Evolutionary conservation across 2,113 vertebrate species (phyloP).

Genomic region (Lipotes vexillifer): DNA sequence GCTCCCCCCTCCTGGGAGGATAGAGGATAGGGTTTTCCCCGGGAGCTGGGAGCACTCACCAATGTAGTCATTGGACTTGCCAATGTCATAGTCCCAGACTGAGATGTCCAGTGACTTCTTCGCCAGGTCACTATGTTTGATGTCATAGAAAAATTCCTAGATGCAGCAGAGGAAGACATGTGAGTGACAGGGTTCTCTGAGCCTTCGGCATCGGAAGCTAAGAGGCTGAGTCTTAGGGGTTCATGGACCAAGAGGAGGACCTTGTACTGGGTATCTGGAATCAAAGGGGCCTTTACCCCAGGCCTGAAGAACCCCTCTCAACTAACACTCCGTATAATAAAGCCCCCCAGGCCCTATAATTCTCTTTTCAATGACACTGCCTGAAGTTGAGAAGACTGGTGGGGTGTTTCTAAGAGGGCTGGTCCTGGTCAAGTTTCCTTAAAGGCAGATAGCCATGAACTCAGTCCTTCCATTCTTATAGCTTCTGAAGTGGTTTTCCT

Average conservation of each 20-base stretch:
- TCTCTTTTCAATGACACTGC: background rate
- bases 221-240: background rate
- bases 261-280: background rate
- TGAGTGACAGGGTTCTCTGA: background rate
- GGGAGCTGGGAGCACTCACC: slow-evolving; percentile 79
- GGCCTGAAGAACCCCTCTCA: background rate
- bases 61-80: slow-evolving; percentile 95
- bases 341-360: background rate
- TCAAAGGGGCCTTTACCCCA: background rate
- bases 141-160: slow-evolving; percentile 97
- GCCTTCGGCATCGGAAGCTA: background rate
- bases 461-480: background rate
- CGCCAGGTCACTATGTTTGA: slow-evolving; percentile 95
- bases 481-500: background rate
- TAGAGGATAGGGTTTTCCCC: fast-evolving
- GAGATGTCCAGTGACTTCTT: slow-evolving; percentile 97
- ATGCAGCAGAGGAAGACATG: background rate
- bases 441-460: background rate
- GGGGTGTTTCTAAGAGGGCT: background rate
- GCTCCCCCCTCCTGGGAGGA: background rate
- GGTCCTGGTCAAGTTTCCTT: background rate
- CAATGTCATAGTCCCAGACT: slow-evolving; percentile 98
- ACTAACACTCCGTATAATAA: too few species aligned
- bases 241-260: background rate
- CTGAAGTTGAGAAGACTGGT: background rate